Percentiles rank a stretch among this genome's conserved stretches.
phyloP scores from a whole-genome alignment of 1,140 invertebrate species.

The Macrobrachium nipponense region DNA sequence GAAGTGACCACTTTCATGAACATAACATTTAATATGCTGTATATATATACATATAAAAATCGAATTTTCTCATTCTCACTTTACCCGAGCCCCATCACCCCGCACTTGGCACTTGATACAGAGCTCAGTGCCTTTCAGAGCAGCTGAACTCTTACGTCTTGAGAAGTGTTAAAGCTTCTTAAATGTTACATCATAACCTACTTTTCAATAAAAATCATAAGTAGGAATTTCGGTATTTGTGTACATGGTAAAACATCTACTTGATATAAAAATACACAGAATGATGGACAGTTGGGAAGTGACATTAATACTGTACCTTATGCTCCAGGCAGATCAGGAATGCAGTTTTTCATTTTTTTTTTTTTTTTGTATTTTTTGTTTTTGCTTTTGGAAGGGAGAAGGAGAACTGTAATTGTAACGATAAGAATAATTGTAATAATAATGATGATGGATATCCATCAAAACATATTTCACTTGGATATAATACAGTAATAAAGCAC shows the following conservation, averaged over 20 bases:
- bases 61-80: not conserved
- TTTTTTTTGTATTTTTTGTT: too few species aligned
- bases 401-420: not conserved
- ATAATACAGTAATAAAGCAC: constrained; percentile 28
- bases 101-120: constrained; percentile 20
- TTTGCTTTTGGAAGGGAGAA: not conserved
- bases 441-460: too few species aligned
- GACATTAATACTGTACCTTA: constrained; percentile 57
- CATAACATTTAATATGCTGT: not conserved
- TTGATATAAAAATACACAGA: constrained; percentile 58
- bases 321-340: constrained; percentile 59
- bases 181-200: not conserved
- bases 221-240: constrained; percentile 6
- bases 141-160: constrained; percentile 12
- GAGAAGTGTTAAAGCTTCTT: constrained; percentile 17
- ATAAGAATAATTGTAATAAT: not conserved
- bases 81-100: constrained; percentile 1
- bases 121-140: constrained; percentile 13
- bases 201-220: not conserved
- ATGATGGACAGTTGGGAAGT: constrained; percentile 47
- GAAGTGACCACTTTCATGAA: too few species aligned
- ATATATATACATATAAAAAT: constrained; percentile 6
- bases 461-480: too few species aligned
- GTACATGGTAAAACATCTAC: constrained; percentile 30
- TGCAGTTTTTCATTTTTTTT: constrained; percentile 28